Base-by-base conservation (phyloP, 2,113 vertebrate species). In the Gobius niger region DNA sequence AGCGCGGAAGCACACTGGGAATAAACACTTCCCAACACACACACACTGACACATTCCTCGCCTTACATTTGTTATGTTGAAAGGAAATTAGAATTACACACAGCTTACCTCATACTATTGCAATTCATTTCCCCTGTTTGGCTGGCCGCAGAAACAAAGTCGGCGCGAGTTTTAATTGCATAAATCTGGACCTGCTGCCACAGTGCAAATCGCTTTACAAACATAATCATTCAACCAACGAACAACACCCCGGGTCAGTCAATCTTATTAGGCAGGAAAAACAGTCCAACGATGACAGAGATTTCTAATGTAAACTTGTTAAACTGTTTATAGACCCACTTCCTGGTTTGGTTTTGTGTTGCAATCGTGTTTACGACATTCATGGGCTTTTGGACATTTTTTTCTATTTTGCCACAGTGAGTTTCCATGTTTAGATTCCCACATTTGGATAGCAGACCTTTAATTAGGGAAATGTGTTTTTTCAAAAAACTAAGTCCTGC, bases 1-100 rank as follows among this genome's bases (percentile, higher is more conserved):
- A 84, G 80, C 88, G 75, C 83, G 90, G 87, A 90, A 89, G 71
- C 82, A 66, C 80, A 78, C 66, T 77, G 42, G 68, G 78, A 72
- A 87, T 88, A 87, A 90, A 89, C 78, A 87, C 75, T 72, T 42
- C 68, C 19, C 66, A 46, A 51, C 59, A 65, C 44, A 60, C 51
- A 71, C 56, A 68, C 59, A 40, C 67, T 51, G 47, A 59, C 47
- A 56, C 7, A 67, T 75, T 79, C 75, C 81, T 78, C 66, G 60
- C 50, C 70, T 81, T 63, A 67, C 65, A 76, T 76, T 72, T 34
- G 47, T 69, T 68, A 64, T 63, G 65, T 73, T 70, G 69, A 78
- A 78, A 63, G 76, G 61, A 81, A 81, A 81, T 80, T 83, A 64
- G 63, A 69, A 44, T 81, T 79, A 71, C 63, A 51, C 53, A 47